Evolutionary conservation across 2,113 vertebrate genomes (phyloP), one percentile per base, ranked within the genome.

Genomic region (Psittacula cyanocephala): DNA sequence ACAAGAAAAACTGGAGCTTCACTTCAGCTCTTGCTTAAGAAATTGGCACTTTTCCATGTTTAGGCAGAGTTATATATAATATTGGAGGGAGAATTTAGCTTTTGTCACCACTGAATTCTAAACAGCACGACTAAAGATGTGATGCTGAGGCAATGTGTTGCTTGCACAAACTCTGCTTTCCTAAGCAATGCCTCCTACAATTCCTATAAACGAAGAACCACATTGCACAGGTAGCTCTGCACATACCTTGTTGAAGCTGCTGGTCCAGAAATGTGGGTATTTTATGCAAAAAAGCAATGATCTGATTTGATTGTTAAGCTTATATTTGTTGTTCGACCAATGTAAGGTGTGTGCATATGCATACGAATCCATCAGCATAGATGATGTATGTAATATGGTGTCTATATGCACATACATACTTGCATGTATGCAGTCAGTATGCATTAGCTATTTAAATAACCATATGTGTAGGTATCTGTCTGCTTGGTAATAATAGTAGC

Each of bases 11-110:
- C 53, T 25, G 33, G 33, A 82, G 70, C 65, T 91, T 87, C 78
- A 8, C 89, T 94, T 72, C 4, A 93, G 53, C 49, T 90, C 60
- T 88, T 12, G 0, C 82, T 94, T 59, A 60, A 88, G 85, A 83
- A 96, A 86, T 71, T 81, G 64, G 64, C 39, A 10, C 64, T 94
- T 75, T 91, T 74, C 63, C n/a, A 77, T 65, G 33, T 86, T 89
- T 83, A 81, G 88, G 74, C 76, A 64, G 71, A 90, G 88, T 77
- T 94, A 95, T 93, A 93, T 96, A 96, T 97, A 90, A 93, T 96
- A 95, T 68, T 87, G 93, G 72, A 97, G 29, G 35, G 35, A 94
- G 75, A 83, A 91, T 65, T 77, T 95, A 86, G 93, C 60, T 95
- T 96, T 96, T 95, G 79, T 90, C 76, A 78, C 81, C 70, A 65